Percentiles rank a stretch among this genome's conserved stretches.
Evolutionary conservation across 2,113 vertebrate species (phyloP).

Genomic region (Xerus inauris): DNA sequence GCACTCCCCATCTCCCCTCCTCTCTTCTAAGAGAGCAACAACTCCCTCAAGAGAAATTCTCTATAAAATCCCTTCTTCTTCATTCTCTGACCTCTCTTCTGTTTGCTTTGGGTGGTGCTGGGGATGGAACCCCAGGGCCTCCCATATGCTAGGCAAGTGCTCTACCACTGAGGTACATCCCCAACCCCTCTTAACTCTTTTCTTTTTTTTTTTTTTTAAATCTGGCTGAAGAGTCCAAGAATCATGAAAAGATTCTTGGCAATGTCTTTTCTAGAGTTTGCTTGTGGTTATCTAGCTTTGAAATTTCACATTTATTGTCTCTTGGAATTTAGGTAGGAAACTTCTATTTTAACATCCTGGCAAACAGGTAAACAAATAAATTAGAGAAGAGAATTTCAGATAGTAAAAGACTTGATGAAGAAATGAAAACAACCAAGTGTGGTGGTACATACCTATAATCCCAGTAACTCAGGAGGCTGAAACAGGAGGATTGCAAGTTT

Average conservation of each 20-base stretch:
- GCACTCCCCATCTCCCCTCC: too few species aligned
- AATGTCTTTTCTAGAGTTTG: neutral
- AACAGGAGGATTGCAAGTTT: neutral
- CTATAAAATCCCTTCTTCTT: neutral
- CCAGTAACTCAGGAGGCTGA: neutral
- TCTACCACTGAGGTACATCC: too few species aligned
- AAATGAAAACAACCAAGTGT: neutral
- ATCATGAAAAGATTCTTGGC: neutral
- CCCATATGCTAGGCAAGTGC: too few species aligned
- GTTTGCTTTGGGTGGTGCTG: neutral
- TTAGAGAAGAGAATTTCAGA: neutral
- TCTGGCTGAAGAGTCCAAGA: neutral
- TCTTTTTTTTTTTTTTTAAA: too few species aligned
- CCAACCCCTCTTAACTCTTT: too few species aligned
- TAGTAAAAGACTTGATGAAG: neutral
- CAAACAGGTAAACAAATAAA: neutral
- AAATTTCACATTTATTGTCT: neutral
- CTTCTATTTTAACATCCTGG: neutral
- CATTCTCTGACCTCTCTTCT: neutral
- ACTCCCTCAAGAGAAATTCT: neutral
- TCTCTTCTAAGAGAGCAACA: neutral
- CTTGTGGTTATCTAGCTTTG: neutral
- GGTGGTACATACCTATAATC: neutral
- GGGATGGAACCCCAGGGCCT: too few species aligned
- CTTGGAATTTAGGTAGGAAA: neutral